Conservation (phyloP, 2,797 vertebrate genomes). For the Anguilla marmorata region DNA sequence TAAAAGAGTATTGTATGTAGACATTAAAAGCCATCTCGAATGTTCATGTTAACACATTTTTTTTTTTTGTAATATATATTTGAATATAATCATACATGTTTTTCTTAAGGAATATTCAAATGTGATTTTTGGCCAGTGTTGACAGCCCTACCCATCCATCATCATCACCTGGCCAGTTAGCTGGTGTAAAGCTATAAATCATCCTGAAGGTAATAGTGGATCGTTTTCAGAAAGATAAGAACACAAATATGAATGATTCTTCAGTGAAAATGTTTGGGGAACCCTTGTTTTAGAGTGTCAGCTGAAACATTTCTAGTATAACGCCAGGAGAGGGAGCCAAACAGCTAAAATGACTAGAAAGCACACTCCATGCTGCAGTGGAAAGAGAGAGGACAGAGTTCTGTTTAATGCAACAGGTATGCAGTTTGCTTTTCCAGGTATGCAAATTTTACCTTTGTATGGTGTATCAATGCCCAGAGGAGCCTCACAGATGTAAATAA, state of each 20-base stretch:
- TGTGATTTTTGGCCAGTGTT: too few species aligned
- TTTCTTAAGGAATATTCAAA: too few species aligned
- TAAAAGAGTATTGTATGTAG: too few species aligned
- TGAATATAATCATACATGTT: too few species aligned
- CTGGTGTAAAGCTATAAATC: neutral
- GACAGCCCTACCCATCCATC: too few species aligned
- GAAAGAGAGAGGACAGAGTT: neutral
- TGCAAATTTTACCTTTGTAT: constrained; percentile 37
- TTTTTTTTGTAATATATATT: too few species aligned
- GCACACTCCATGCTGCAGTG: constrained; percentile 6
- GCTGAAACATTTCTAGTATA: neutral
- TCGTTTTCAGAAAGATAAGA: neutral
- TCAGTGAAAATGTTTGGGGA: too few species aligned
- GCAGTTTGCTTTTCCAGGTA: constrained; percentile 23
- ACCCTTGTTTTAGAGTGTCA: neutral
- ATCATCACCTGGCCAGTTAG: neutral
- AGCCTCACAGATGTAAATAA: neutral
- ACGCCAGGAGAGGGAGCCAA: constrained; percentile 45
- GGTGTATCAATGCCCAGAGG: neutral
- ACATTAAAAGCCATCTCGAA: too few species aligned
- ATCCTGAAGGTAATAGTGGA: neutral
- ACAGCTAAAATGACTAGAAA: neutral
- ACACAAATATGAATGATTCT: neutral
- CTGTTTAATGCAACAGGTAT: constrained; percentile 22
- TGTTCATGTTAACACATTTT: too few species aligned